Percentiles rank a stretch among this genome's conserved stretches.
Evolutionary conservation across 1,140 invertebrate genomes (phyloP).

Genomic region (Eubasilissa regina): DNA sequence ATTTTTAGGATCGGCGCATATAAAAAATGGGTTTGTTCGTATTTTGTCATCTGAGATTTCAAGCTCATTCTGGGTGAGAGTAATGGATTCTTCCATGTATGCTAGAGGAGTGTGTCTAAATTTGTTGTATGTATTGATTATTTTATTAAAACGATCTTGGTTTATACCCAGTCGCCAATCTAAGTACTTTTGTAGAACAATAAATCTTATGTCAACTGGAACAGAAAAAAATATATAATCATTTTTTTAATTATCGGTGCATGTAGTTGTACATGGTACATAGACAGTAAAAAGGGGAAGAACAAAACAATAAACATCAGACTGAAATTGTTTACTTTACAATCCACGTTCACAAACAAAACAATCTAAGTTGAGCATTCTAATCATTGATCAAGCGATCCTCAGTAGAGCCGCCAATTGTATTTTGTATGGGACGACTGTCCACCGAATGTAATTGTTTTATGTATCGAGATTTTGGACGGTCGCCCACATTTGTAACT

Average conservation of each 20-base stretch:
- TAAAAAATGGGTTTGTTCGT: neutral
- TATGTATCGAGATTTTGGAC: no score
- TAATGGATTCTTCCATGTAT: slow-evolving; percentile 11
- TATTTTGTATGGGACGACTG: no score
- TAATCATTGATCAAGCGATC: no score
- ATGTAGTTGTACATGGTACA: neutral
- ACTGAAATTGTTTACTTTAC: neutral
- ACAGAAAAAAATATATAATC: neutral
- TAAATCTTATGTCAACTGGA: slow-evolving; percentile 29
- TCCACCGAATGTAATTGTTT: no score
- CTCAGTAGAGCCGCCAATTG: no score
- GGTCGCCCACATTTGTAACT: no score
- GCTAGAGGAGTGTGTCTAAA: slow-evolving; percentile 19
- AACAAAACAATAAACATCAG: no score
- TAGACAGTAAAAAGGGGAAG: neutral
- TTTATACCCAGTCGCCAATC: slow-evolving; percentile 24
- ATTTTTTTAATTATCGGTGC: neutral
- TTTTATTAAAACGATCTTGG: slow-evolving; percentile 15
- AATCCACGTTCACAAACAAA: neutral
- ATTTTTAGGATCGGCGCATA: slow-evolving; percentile 24
- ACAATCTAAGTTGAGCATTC: neutral
- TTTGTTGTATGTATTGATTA: slow-evolving; percentile 5
- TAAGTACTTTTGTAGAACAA: slow-evolving; percentile 30
- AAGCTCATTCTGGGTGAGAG: slow-evolving; percentile 1
- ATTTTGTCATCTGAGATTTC: slow-evolving; percentile 34